Conservation (phyloP, 2,797 vertebrate species). For the Emydoidea blandingii region DNA sequence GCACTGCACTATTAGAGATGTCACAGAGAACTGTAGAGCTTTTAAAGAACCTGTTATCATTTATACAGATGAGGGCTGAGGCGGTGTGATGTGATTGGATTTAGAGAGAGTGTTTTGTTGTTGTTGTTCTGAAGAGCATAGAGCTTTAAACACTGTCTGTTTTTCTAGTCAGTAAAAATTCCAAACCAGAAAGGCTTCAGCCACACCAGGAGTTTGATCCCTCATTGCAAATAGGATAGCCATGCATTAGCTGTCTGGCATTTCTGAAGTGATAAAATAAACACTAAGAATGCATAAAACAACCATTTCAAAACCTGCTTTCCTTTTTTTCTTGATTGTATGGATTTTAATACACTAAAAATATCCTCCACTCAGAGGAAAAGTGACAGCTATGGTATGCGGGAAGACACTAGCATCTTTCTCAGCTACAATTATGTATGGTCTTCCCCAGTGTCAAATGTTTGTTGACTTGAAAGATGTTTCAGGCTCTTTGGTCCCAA, state of each 20-base stretch:
- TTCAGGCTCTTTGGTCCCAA: not conserved
- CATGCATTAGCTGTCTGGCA: not conserved
- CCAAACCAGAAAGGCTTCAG: slow-evolving; percentile 41
- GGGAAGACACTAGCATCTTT: not conserved
- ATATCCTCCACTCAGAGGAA: not conserved
- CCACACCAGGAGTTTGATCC: not conserved
- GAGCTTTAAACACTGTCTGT: not conserved
- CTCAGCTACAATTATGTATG: not conserved
- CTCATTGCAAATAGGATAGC: slow-evolving; percentile 11
- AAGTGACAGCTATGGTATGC: not conserved
- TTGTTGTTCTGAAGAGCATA: not conserved
- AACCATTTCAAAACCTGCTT: not conserved
- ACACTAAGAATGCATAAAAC: not conserved
- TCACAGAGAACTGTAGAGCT: slow-evolving; percentile 5
- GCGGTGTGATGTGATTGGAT: slow-evolving; percentile 8
- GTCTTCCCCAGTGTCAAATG: not conserved
- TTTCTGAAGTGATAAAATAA: slow-evolving; percentile 32
- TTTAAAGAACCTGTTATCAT: slow-evolving; percentile 21
- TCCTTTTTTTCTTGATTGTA: not conserved
- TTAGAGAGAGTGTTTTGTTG: not conserved
- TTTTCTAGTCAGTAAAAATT: slow-evolving; percentile 47
- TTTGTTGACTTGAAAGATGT: not conserved
- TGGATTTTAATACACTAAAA: not conserved
- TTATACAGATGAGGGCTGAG: slow-evolving; percentile 1
- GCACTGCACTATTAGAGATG: slow-evolving; percentile 21